A percentile compares a stretch with the other conserved stretches of the same genome.
phyloP scores from a whole-genome alignment of 2,888 invertebrate genomes.

The Erebia epiphron region DNA sequence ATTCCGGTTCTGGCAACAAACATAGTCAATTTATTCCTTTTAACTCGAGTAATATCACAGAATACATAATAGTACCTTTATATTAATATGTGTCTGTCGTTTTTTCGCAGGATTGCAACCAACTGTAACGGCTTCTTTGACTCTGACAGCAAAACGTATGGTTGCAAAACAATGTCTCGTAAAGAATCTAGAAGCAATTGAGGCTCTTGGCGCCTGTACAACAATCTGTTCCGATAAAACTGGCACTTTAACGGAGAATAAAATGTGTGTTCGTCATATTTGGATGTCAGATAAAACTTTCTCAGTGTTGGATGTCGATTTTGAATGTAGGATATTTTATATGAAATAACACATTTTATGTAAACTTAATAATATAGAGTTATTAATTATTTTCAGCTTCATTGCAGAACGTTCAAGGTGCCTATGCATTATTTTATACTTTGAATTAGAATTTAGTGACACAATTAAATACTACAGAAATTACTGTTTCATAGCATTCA shows the following conservation, averaged over 20 bases:
- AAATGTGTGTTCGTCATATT: slow-evolving; percentile 99
- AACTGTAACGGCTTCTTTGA: slow-evolving; percentile 98
- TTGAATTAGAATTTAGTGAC: background rate
- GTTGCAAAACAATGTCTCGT: slow-evolving; percentile 98
- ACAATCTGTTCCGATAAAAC: slow-evolving; percentile 99
- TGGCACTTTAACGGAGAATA: slow-evolving; percentile 98
- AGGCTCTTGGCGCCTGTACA: slow-evolving; percentile 98
- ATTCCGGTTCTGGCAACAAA: too few relatives aligned
- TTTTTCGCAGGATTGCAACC: slow-evolving; percentile 89
- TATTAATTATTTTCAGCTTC: slow-evolving; percentile 50
- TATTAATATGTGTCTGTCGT: background rate
- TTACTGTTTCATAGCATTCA: slow-evolving; percentile 80
- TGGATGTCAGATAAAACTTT: slow-evolving; percentile 96
- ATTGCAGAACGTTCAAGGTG: slow-evolving; percentile 56
- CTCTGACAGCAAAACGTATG: slow-evolving; percentile 99
- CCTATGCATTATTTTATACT: background rate
- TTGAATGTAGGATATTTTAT: slow-evolving; percentile 47
- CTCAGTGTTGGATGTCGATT: slow-evolving; percentile 89
- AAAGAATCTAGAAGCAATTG: slow-evolving; percentile 99
- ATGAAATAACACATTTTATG: background rate
- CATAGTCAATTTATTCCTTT: too few relatives aligned
- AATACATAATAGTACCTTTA: background rate
- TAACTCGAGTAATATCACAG: background rate
- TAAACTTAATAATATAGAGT: background rate
- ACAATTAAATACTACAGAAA: background rate